Evolutionary conservation across 2,797 vertebrate species (phyloP).

Genomic region (Benthosema pterotum): DNA sequence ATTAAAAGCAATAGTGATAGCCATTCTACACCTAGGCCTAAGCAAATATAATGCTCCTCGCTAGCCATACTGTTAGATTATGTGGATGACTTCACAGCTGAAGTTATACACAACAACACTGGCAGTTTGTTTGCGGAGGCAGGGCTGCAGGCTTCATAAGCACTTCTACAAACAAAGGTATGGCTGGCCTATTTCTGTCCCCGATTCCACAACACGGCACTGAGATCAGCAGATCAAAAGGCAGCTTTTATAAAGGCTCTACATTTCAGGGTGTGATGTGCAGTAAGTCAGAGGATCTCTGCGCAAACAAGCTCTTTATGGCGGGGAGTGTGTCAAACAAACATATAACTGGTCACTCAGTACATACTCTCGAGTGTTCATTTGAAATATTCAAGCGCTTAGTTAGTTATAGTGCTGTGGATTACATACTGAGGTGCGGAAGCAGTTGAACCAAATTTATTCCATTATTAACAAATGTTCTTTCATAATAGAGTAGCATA

Average conservation of each 20-base stretch:
- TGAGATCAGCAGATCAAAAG: slow-evolving; percentile 76
- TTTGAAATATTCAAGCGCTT: too few relatives aligned
- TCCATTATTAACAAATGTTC: too few relatives aligned
- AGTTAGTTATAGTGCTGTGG: too few relatives aligned
- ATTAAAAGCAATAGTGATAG: neutral
- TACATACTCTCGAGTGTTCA: slow-evolving; percentile 31
- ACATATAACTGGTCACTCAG: slow-evolving; percentile 73
- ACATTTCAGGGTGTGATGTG: slow-evolving; percentile 64
- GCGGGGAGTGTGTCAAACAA: slow-evolving; percentile 65
- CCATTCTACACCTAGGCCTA: slow-evolving; percentile 37
- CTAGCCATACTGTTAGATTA: slow-evolving; percentile 48
- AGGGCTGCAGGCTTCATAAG: slow-evolving; percentile 46
- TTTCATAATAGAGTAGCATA: too few relatives aligned
- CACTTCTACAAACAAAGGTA: slow-evolving; percentile 64
- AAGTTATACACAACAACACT: slow-evolving; percentile 37
- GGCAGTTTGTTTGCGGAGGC: slow-evolving; percentile 47
- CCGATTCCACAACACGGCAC: slow-evolving; percentile 68
- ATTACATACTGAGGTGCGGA: neutral
- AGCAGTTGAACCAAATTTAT: neutral
- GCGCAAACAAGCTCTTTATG: slow-evolving; percentile 83
- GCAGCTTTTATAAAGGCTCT: slow-evolving; percentile 63
- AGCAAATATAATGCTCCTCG: slow-evolving; percentile 37
- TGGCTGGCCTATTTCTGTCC: slow-evolving; percentile 40
- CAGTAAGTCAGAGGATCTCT: slow-evolving; percentile 79
- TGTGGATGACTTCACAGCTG: slow-evolving; percentile 48